phyloP scores from a whole-genome alignment of 2,113 vertebrate genomes.

The Nerophis ophidion region DNA sequence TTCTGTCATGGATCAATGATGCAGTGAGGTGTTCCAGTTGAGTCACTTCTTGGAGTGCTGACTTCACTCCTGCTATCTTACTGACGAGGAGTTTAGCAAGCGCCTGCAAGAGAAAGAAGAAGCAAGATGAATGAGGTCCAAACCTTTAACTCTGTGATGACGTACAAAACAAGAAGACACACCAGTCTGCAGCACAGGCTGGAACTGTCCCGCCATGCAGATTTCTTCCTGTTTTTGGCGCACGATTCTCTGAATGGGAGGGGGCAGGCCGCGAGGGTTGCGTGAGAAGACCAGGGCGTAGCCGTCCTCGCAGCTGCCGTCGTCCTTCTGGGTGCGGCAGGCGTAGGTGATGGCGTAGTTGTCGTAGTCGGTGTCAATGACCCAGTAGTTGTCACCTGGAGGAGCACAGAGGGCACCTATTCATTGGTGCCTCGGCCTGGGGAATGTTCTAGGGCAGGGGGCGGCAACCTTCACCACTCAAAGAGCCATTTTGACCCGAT shows the following conservation, averaged over 20 bases:
- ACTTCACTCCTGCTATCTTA: slow-evolving; percentile 6
- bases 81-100: slow-evolving; percentile 39
- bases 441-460: too few relatives aligned
- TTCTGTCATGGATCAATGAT: slow-evolving; percentile 8
- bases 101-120: slow-evolving; percentile 45
- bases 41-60: background rate
- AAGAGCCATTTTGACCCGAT: too few relatives aligned
- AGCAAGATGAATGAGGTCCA: background rate
- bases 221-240: slow-evolving; percentile 86
- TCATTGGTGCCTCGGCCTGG: background rate
- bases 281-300: slow-evolving; percentile 87
- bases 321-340: slow-evolving; percentile 81
- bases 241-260: slow-evolving; percentile 78
- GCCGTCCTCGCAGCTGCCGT: slow-evolving; percentile 82
- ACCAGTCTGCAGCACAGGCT: slow-evolving; percentile 81
- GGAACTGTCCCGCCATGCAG: slow-evolving; percentile 85
- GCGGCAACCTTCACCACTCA: too few relatives aligned
- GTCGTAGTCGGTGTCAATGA: slow-evolving; percentile 90
- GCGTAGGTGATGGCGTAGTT: slow-evolving; percentile 90
- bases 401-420: background rate
- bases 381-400: slow-evolving; percentile 87
- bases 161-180: background rate
- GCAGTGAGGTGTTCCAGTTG: background rate
- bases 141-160: background rate
- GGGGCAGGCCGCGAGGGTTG: slow-evolving; percentile 81